These are phyloP conservation scores for Centropus unirufus DNA, from an alignment of 2,113 vertebrate species.

Conservation along the genomic window DNA sequence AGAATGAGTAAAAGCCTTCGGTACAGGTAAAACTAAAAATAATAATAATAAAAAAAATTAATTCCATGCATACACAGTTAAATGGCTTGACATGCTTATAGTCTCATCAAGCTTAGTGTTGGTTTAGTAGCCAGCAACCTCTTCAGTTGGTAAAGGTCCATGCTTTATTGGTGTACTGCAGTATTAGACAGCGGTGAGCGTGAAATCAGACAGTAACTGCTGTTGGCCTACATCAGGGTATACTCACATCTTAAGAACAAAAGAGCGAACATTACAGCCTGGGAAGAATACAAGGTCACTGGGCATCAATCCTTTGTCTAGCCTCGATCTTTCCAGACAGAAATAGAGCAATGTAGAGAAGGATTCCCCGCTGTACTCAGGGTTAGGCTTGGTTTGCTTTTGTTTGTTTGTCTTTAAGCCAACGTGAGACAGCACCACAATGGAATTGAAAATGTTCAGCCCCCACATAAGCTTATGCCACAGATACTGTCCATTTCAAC, in stretches of 20 bases:
- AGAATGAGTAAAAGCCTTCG: slow-evolving; percentile 75
- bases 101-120: slow-evolving; percentile 64
- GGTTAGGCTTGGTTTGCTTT: slow-evolving; percentile 6
- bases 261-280: neutral
- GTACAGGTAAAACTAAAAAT: slow-evolving; percentile 66
- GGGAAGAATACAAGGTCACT: slow-evolving; percentile 19
- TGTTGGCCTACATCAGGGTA: slow-evolving; percentile 51
- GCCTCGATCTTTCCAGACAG: slow-evolving; percentile 7
- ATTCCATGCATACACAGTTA: slow-evolving; percentile 76
- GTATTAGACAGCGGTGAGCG: slow-evolving; percentile 24
- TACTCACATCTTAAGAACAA: slow-evolving; percentile 15
- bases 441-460: neutral
- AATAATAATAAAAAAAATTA: slow-evolving; percentile 62
- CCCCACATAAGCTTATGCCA: slow-evolving; percentile 44
- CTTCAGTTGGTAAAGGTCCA: slow-evolving; percentile 43
- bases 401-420: neutral
- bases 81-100: slow-evolving; percentile 72
- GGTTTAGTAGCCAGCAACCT: slow-evolving; percentile 62
- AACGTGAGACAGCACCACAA: neutral
- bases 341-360: neutral
- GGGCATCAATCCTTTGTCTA: slow-evolving; percentile 33
- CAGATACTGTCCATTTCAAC: slow-evolving; percentile 74
- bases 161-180: slow-evolving; percentile 60
- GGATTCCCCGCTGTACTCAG: neutral
- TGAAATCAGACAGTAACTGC: slow-evolving; percentile 73